Percentiles rank a stretch among this genome's conserved stretches.
phyloP scores from a whole-genome alignment of 2,888 invertebrate genomes.

The Diaperis boleti region DNA sequence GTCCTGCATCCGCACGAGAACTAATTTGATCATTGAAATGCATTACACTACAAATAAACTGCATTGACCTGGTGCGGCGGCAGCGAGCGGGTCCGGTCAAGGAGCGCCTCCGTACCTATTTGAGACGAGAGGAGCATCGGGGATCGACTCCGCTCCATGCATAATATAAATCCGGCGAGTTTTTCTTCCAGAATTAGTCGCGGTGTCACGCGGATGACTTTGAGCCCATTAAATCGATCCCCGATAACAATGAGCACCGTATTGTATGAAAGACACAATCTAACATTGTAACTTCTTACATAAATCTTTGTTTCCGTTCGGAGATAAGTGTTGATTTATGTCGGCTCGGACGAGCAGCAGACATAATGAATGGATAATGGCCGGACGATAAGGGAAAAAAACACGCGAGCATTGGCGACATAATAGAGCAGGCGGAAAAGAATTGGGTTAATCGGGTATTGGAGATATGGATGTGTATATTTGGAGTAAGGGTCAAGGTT shows the following conservation, averaged over 20 bases:
- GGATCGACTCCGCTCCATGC: no score
- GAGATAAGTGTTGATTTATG: slow-evolving; percentile 42
- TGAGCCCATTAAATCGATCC: slow-evolving; percentile 27
- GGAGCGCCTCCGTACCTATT: slow-evolving; percentile 12
- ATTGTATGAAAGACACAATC: slow-evolving; percentile 37
- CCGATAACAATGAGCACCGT: slow-evolving; percentile 38
- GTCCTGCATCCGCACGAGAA: slow-evolving; percentile 21
- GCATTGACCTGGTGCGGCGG: slow-evolving; percentile 41
- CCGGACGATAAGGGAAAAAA: slow-evolving; percentile 33
- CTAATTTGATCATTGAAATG: slow-evolving; percentile 46
- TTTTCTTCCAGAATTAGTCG: background rate
- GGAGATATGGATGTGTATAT: slow-evolving; percentile 44
- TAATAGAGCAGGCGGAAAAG: slow-evolving; percentile 47
- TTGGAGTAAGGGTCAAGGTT: slow-evolving; percentile 54
- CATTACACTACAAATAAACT: slow-evolving; percentile 46
- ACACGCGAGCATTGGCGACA: slow-evolving; percentile 28
- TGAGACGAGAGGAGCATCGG: slow-evolving; percentile 25
- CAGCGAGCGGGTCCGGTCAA: slow-evolving; percentile 39
- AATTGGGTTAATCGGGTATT: slow-evolving; percentile 56
- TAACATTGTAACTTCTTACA: slow-evolving; percentile 42
- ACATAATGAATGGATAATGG: slow-evolving; percentile 42
- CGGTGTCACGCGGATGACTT: slow-evolving; percentile 23
- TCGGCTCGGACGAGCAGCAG: slow-evolving; percentile 24
- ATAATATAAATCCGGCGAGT: no score
- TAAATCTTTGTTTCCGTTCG: slow-evolving; percentile 43